Evolutionary conservation across 2,113 vertebrate species (phyloP).

Genomic region (Chamaea fasciata): DNA sequence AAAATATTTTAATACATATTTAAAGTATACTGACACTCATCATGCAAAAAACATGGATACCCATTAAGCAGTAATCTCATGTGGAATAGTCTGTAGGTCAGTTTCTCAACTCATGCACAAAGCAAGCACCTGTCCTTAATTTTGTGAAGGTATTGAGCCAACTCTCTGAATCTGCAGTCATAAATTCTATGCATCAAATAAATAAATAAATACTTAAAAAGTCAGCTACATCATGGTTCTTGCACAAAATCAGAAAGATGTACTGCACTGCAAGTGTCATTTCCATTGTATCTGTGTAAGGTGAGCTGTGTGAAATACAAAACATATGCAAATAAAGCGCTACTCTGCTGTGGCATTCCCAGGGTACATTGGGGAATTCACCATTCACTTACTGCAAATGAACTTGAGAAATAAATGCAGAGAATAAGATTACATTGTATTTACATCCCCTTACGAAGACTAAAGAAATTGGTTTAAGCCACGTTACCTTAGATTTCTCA

Average conservation of each 20-base stretch:
- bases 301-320: background rate
- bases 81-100: background rate
- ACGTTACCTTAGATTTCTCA: conserved; percentile 88
- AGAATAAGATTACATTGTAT: background rate
- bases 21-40: background rate
- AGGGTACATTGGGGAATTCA: background rate
- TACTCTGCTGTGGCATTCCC: background rate
- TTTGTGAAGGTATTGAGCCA: background rate
- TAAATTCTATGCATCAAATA: background rate
- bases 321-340: background rate
- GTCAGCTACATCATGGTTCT: background rate
- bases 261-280: background rate
- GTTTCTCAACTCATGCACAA: background rate
- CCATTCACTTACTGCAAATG: background rate
- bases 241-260: background rate
- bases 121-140: background rate
- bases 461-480: background rate
- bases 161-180: background rate
- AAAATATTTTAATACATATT: background rate
- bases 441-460: background rate
- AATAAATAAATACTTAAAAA: background rate
- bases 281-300: background rate
- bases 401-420: background rate
- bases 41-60: background rate
- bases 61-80: background rate